Base-by-base conservation (phyloP, 2,888 invertebrate species). In the Agrotis clavis region DNA sequence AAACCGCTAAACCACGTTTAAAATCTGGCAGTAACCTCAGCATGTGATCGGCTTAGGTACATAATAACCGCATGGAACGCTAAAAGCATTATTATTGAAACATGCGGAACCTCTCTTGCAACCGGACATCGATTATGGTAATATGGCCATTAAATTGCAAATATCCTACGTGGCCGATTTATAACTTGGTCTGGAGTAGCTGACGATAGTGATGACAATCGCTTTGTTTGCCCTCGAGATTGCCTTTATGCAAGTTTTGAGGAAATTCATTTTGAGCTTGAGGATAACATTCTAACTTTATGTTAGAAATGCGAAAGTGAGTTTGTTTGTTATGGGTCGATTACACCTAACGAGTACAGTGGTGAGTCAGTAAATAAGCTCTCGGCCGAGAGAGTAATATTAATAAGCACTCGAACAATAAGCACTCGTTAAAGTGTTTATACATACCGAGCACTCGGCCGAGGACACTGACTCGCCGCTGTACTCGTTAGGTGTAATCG, bases 71-170 rank as follows among this genome's bases (percentile, higher is more conserved):
- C 62, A 61, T 35, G 54, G 48, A 67, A 71, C 72, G 56, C 69
- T 74, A 67, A 76, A 77, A 85, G 68, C 79, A 82, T 88, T 88
- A 86, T 87, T 79, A 79, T 76, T 86, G 41, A 54, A 61, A 73
- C 74, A 73, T 82, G 77, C 77, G 71, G 83, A 70, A 71, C 81
- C 74, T 51, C 67, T 71, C 63, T 54, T 83, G 77, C 81, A 79
- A 77, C 86, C 83, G 89, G 89, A 88, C 91, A 88, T 92, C 92
- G 93, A 93, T 94, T 94, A 94, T 94, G 94, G 80, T 92, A 94
- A 94, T 93, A 89, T 83, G 71, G 86, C 89, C 81, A 94, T 94
- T 91, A 94, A 94, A 93, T 92, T 94, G 94, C 94, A 92, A 95
- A 94, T 94, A 89, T 82, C 88, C 76, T 84, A 85, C 88, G 87